phyloP scores from a whole-genome alignment of 2,888 invertebrate species.

The Ormyrus labotus region DNA sequence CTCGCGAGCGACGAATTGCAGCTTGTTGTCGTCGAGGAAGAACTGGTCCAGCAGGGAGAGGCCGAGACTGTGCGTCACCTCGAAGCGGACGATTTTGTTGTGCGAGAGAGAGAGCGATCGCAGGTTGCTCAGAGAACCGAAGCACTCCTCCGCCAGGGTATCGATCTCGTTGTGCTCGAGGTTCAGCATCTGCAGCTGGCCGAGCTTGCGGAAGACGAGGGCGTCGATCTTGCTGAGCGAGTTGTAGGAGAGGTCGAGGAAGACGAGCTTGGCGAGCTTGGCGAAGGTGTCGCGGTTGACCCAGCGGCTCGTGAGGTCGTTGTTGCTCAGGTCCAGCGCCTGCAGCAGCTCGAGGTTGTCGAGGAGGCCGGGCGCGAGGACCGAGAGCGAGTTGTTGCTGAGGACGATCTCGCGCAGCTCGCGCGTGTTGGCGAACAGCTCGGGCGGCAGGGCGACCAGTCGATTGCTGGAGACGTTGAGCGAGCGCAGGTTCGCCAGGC shows the following conservation, averaged over 20 bases:
- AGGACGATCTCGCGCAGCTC: conserved; percentile 85
- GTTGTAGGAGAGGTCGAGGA: conserved; percentile 86
- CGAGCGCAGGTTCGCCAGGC: conserved; percentile 82
- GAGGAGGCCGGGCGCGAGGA: conserved; percentile 85
- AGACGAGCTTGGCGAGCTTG: conserved; percentile 84
- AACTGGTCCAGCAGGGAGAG: conserved; percentile 85
- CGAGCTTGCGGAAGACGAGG: conserved; percentile 84
- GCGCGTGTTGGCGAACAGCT: conserved; percentile 85
- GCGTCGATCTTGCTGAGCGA: conserved; percentile 84
- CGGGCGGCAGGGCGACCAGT: conserved; percentile 86
- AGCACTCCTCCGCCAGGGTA: conserved; percentile 84
- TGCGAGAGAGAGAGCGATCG: conserved; percentile 86
- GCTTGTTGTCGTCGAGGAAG: conserved; percentile 85
- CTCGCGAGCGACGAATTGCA: conserved; percentile 82
- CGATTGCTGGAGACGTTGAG: conserved; percentile 89
- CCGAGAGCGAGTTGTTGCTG: conserved; percentile 86
- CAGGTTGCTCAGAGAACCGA: conserved; percentile 85
- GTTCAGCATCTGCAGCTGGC: conserved; percentile 85
- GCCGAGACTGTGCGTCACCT: conserved; percentile 84
- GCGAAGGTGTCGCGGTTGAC: conserved; percentile 87
- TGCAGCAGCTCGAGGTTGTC: conserved; percentile 85
- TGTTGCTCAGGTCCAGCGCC: conserved; percentile 84
- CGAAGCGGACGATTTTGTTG: conserved; percentile 83
- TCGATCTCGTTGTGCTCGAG: conserved; percentile 85
- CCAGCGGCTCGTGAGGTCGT: conserved; percentile 87